Percentiles rank a stretch among this genome's conserved stretches.
Evolutionary conservation across 2,888 invertebrate genomes (phyloP).

Genomic region (Plagodis dolabraria): DNA sequence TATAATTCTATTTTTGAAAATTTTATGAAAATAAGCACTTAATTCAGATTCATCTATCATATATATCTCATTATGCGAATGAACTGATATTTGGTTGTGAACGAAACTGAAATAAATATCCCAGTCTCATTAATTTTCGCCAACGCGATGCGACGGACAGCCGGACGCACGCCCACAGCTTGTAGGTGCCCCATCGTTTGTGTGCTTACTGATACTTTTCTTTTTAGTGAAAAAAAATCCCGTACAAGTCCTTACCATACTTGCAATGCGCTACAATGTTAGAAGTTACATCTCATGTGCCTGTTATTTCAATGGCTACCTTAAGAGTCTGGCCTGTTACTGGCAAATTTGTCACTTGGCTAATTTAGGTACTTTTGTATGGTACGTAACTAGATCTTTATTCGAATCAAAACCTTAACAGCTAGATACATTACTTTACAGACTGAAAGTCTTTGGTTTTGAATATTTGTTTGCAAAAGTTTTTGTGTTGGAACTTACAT

Average conservation of each 20-base stretch:
- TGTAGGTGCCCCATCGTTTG: conserved; percentile 44
- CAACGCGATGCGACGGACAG: conserved; percentile 77
- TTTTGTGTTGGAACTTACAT: too few species aligned
- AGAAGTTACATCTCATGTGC: neutral
- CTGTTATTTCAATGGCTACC: too few species aligned
- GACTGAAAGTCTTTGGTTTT: too few species aligned
- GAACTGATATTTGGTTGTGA: conserved; percentile 67
- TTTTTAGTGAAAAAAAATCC: neutral
- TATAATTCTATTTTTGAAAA: too few species aligned
- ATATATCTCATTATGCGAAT: conserved; percentile 32
- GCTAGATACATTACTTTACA: too few species aligned
- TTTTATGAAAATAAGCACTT: neutral
- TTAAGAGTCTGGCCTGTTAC: too few species aligned
- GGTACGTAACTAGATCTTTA: too few species aligned
- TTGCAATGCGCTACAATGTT: neutral
- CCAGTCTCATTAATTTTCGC: conserved; percentile 82
- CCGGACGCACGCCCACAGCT: conserved; percentile 56
- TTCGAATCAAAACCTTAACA: too few species aligned
- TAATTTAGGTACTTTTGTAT: too few species aligned
- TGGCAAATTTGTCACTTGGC: too few species aligned
- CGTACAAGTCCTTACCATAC: neutral
- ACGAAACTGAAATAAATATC: conserved; percentile 79
- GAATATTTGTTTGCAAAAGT: too few species aligned
- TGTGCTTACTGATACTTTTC: conserved; percentile 2
- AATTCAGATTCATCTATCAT: neutral